Evolutionary conservation across 2,797 vertebrate species (phyloP).

Genomic region (Danio aesculapii): DNA sequence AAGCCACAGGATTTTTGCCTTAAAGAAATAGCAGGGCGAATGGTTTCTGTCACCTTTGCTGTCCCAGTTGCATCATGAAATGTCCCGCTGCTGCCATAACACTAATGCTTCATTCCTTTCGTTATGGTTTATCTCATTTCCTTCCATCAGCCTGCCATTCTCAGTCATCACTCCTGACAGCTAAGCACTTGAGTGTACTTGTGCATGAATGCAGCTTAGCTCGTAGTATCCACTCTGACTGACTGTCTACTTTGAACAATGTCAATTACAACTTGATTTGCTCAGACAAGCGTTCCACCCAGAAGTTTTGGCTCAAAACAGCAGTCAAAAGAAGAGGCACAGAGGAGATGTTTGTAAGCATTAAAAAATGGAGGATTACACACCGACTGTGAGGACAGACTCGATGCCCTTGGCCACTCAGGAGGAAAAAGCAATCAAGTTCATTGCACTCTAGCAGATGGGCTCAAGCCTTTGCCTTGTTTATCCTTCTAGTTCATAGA

Average conservation of each 20-base stretch:
- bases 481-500: slow-evolving; percentile 47
- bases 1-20: not conserved
- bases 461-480: slow-evolving; percentile 38
- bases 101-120: slow-evolving; percentile 30
- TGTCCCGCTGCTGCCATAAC: slow-evolving; percentile 11
- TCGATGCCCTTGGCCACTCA: slow-evolving; percentile 23
- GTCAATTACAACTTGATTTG: slow-evolving; percentile 41
- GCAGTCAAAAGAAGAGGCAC: slow-evolving; percentile 16
- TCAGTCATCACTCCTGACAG: slow-evolving; percentile 41
- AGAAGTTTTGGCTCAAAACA: slow-evolving; percentile 30
- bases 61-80: slow-evolving; percentile 8
- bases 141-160: slow-evolving; percentile 23
- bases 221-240: slow-evolving; percentile 29
- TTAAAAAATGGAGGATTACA: slow-evolving; percentile 47
- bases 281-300: slow-evolving; percentile 36
- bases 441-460: slow-evolving; percentile 42
- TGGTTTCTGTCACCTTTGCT: slow-evolving; percentile 21
- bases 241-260: slow-evolving; percentile 39
- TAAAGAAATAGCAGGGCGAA: not conserved
- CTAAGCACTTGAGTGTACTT: slow-evolving; percentile 31
- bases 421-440: slow-evolving; percentile 55
- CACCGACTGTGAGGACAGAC: slow-evolving; percentile 27
- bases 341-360: slow-evolving; percentile 21
- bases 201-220: slow-evolving; percentile 41
- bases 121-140: slow-evolving; percentile 34